These are phyloP conservation scores for Drosophila navojoa DNA, from an alignment of 1,140 invertebrate genomes.

Conservation along the genomic window DNA sequence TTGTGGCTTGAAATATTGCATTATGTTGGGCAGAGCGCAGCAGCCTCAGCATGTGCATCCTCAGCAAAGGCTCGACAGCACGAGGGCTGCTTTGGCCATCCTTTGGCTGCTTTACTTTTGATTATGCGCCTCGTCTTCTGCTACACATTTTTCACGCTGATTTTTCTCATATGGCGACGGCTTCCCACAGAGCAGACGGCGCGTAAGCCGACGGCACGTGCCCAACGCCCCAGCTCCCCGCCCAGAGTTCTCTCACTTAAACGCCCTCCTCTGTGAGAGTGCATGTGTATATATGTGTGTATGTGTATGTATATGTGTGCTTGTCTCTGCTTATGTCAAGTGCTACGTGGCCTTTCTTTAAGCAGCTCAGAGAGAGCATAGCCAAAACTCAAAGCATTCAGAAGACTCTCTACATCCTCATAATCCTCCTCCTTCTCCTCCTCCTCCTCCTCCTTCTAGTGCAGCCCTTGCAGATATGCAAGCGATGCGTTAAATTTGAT, in stretches of 20 bases:
- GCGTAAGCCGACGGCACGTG: constrained; percentile 70
- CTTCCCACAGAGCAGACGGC: constrained; percentile 43
- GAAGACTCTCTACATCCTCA: constrained; percentile 5
- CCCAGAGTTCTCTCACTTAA: constrained; percentile 5
- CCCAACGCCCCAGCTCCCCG: constrained; percentile 1
- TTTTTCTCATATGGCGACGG: constrained; percentile 47
- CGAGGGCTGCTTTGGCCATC: neutral
- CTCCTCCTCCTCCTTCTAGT: too few species aligned
- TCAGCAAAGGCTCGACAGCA: neutral
- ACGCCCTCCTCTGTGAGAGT: neutral
- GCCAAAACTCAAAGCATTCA: constrained; percentile 31
- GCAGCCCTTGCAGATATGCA: constrained; percentile 39
- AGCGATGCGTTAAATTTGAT: constrained; percentile 81
- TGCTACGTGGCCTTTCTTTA: constrained; percentile 56
- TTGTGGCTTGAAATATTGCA: neutral
- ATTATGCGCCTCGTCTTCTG: constrained; percentile 81
- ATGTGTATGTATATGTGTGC: constrained; percentile 13
- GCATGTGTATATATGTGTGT: constrained; percentile 9
- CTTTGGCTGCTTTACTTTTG: constrained; percentile 62
- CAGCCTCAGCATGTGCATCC: constrained; percentile 1
- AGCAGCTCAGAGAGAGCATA: constrained; percentile 23
- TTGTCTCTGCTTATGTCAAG: constrained; percentile 53
- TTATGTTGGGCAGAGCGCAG: constrained; percentile 9
- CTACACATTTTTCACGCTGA: constrained; percentile 75
- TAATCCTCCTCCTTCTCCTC: too few species aligned